A percentile compares a stretch with the other conserved stretches of the same genome.
These are phyloP conservation scores for Morone chrysops DNA, from an alignment of 2,113 vertebrate genomes.

Conservation along the genomic window DNA sequence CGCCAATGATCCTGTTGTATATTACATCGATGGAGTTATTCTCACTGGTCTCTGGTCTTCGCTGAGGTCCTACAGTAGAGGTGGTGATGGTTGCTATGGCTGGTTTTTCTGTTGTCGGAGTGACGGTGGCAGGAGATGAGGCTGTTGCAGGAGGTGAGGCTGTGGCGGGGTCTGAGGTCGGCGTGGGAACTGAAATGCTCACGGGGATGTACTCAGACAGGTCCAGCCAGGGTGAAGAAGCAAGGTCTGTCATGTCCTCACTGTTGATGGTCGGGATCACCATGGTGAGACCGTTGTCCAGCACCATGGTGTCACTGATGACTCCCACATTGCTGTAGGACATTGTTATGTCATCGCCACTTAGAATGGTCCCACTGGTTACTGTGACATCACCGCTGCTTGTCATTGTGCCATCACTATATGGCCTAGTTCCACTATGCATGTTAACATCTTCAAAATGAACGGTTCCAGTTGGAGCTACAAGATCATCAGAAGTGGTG, in stretches of 20 bases:
- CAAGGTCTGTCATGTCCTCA: conserved; percentile 56
- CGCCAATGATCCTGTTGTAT: conserved; percentile 81
- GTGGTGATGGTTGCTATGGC: conserved; percentile 68
- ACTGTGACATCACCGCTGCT: conserved; percentile 51
- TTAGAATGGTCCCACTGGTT: conserved; percentile 50
- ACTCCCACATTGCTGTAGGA: conserved; percentile 36
- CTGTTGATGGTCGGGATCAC: conserved; percentile 60
- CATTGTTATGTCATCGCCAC: conserved; percentile 56
- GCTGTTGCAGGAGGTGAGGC: conserved; percentile 1
- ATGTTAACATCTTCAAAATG: conserved; percentile 42
- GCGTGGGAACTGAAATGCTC: conserved; percentile 13
- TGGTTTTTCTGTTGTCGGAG: conserved; percentile 66
- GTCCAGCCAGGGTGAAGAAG: conserved; percentile 68
- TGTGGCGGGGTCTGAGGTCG: conserved; percentile 32
- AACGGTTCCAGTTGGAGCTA: conserved; percentile 24
- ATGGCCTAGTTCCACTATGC: conserved; percentile 44
- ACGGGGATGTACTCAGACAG: conserved; percentile 68
- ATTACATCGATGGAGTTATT: conserved; percentile 89
- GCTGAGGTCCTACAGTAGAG: conserved; percentile 55
- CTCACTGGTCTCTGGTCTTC: conserved; percentile 81
- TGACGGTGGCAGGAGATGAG: conserved; percentile 34
- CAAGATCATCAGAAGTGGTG: conserved; percentile 20
- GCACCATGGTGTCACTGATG: conserved; percentile 59
- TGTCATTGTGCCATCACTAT: conserved; percentile 44
- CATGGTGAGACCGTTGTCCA: conserved; percentile 61